Evolutionary conservation across 1,140 invertebrate genomes (phyloP), one percentile per base, ranked within the genome.

Genomic region (Drosophila lacteicornis): DNA sequence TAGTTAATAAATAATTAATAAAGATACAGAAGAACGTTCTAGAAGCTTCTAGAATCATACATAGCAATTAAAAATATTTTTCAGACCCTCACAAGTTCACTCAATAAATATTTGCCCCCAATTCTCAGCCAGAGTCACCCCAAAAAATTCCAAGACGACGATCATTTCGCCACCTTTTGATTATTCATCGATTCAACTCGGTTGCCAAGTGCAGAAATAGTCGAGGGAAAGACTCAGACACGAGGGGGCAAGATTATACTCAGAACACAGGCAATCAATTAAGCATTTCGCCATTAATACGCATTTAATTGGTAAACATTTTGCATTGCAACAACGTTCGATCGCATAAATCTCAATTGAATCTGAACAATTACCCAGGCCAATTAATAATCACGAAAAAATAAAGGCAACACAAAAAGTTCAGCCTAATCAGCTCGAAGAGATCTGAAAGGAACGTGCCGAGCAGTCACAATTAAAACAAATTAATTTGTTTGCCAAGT

Each of bases 401-500:
- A 55, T 2, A 1, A 40, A 56, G 33, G 57, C 38, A 75, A 61
- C 55, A 83, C 51, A 79, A 76, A 70, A 76, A 79, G 59, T 75
- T 67, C 56, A 46, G 53, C 6, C 76, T 86, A 79, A 86, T 86
- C 83, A 63, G 33, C 25, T 51, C 42, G 47, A 27, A 55, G 47
- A 76, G 79, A 86, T 86, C 82, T 79, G 25, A 55, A 53, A 57
- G 65, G 61, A 70, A 87, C 83, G 82, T 86, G 82, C 79, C 63
- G 40, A 22, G 57, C 63, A 76, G 47, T 43, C 74, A 65, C 73
- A 76, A 76, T 75, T 67, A 76, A 76, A 45, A 68, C 82, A 75
- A 85, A 79, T 85, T 87, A 79, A 86, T 86, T 86, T 86, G 82
- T 86, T 82, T 86, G 75, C 82, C 83, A 57, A 79, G 67, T 60